phyloP scores from a whole-genome alignment of 2,888 invertebrate genomes.

The Drosophila aldrichi region DNA sequence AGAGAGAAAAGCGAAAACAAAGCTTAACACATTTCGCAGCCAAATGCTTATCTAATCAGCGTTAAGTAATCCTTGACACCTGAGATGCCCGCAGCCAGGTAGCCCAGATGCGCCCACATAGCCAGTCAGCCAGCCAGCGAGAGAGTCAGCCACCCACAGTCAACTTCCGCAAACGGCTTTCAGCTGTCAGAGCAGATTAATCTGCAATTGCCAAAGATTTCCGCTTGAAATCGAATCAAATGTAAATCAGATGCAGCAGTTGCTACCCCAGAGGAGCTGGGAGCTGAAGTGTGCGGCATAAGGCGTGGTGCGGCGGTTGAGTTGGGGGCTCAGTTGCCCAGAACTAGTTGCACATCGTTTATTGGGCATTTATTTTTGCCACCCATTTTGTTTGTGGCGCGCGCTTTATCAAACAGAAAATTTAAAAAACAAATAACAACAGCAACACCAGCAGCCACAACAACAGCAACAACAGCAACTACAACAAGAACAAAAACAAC shows the following conservation, averaged over 20 bases:
- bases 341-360: conserved; percentile 77
- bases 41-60: conserved; percentile 84
- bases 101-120: conserved; percentile 7
- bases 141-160: conserved; percentile 6
- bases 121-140: conserved; percentile 6
- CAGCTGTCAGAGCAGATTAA: conserved; percentile 82
- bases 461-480: neutral
- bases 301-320: neutral
- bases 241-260: conserved; percentile 65
- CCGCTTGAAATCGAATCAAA: conserved; percentile 78
- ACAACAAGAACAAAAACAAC: conserved; percentile 26
- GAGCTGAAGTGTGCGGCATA: neutral
- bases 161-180: conserved; percentile 16
- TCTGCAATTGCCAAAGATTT: conserved; percentile 84
- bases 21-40: conserved; percentile 77
- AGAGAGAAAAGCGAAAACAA: conserved; percentile 74
- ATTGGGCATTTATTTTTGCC: conserved; percentile 70
- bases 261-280: neutral
- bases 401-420: conserved; percentile 80
- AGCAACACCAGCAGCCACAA: conserved; percentile 39
- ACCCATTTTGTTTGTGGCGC: conserved; percentile 76
- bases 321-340: conserved; percentile 53
- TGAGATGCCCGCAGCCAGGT: conserved; percentile 68
- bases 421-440: conserved; percentile 77
- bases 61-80: conserved; percentile 84